These are phyloP conservation scores for Carassius gibelio DNA, from an alignment of 2,113 vertebrate genomes.

Conservation along the genomic window DNA sequence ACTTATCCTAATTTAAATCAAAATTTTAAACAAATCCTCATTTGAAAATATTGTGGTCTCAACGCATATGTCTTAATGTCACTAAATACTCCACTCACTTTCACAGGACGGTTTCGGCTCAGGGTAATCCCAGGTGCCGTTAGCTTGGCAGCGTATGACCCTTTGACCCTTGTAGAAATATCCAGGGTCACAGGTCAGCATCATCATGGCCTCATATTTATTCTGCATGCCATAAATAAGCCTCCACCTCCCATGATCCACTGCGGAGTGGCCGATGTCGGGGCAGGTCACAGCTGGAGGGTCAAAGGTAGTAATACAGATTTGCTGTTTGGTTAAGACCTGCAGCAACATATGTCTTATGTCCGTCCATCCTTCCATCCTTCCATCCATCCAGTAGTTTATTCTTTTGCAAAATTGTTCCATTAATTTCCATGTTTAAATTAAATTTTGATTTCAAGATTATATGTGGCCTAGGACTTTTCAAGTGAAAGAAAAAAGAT, in stretches of 20 bases:
- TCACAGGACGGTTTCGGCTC: conserved; percentile 86
- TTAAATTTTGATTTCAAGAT: neutral
- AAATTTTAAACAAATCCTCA: too few relatives aligned
- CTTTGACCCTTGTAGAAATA: conserved; percentile 94
- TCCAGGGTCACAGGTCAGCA: conserved; percentile 95
- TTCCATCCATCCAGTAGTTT: too few relatives aligned
- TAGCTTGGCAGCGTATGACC: conserved; percentile 90
- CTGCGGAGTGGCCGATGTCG: conserved; percentile 84
- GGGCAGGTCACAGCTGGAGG: conserved; percentile 87
- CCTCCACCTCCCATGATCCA: conserved; percentile 93
- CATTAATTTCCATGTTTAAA: neutral
- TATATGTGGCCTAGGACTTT: neutral
- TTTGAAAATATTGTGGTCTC: neutral
- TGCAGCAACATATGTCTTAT: too few relatives aligned
- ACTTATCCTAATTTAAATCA: neutral
- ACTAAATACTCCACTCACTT: conserved; percentile 77
- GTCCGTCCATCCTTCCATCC: too few relatives aligned
- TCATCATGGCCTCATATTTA: conserved; percentile 91
- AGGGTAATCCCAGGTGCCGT: conserved; percentile 89
- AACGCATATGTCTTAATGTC: neutral
- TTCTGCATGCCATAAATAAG: conserved; percentile 91
- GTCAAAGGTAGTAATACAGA: neutral
- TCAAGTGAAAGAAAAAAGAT: neutral
- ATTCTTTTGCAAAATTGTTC: neutral
- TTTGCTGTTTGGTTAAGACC: neutral